Evolutionary conservation across 2,113 vertebrate genomes (phyloP).

Genomic region (Bettongia penicillata): DNA sequence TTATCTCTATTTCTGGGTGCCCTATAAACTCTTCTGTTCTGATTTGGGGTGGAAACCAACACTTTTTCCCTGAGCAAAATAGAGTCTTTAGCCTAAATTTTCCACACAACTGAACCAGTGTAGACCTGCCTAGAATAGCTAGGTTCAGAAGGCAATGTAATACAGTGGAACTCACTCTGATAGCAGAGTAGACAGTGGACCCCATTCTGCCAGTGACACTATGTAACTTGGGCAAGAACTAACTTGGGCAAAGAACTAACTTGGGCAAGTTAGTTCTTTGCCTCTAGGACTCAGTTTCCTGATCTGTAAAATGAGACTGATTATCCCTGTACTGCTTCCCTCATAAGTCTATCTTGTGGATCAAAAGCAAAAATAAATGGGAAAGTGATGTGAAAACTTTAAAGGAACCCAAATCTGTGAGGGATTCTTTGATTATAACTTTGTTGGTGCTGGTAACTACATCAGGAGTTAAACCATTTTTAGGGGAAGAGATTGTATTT

Average conservation of each 20-base stretch:
- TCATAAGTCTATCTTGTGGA: neutral
- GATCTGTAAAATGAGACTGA: neutral
- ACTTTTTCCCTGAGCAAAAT: neutral
- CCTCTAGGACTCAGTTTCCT: constrained; percentile 5
- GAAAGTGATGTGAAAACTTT: neutral
- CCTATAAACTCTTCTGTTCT: neutral
- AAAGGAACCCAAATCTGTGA: neutral
- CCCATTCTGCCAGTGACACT: neutral
- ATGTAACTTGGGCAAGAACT: too few relatives aligned
- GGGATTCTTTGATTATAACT: neutral
- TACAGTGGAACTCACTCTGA: neutral
- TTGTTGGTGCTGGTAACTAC: neutral
- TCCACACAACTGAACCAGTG: neutral
- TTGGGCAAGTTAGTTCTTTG: neutral
- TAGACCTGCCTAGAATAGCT: neutral
- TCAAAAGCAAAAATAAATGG: neutral
- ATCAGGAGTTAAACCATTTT: neutral
- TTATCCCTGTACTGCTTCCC: neutral
- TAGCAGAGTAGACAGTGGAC: neutral
- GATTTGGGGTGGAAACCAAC: neutral
- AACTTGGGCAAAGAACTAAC: too few relatives aligned
- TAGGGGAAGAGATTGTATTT: neutral
- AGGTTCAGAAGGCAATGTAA: neutral
- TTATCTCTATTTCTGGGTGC: neutral
- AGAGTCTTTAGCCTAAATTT: neutral